Percentiles rank a stretch among this genome's conserved stretches.
phyloP scores from a whole-genome alignment of 1,140 invertebrate genomes.

The Meloidogyne exigua region DNA sequence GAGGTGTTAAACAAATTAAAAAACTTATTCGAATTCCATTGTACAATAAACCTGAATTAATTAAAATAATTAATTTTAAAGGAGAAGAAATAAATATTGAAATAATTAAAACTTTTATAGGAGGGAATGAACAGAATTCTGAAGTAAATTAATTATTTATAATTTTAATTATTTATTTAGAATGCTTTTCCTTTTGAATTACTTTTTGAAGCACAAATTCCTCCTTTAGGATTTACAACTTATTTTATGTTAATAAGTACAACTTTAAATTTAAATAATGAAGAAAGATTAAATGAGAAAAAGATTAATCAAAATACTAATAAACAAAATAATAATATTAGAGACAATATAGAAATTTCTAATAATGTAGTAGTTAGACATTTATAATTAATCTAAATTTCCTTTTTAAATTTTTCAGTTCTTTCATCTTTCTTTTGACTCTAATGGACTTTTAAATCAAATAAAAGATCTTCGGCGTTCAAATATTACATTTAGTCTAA shows the following conservation, averaged over 20 bases:
- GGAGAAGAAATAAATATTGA: background rate
- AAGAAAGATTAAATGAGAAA: background rate
- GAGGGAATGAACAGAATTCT: background rate
- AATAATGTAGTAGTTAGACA: background rate
- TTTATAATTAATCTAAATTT: conserved; percentile 3
- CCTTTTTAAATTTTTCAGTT: conserved; percentile 23
- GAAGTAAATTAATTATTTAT: background rate
- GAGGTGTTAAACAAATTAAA: conserved; percentile 4
- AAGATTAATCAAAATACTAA: background rate
- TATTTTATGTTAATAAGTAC: conserved; percentile 24
- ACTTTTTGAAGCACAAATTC: conserved; percentile 11
- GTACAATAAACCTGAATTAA: background rate
- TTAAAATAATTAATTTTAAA: background rate
- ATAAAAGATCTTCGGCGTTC: conserved; percentile 17
- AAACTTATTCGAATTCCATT: conserved; percentile 7
- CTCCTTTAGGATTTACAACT: conserved; percentile 31
- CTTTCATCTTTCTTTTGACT: conserved; percentile 20
- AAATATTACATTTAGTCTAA: conserved; percentile 15
- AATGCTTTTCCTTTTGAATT: conserved; percentile 25
- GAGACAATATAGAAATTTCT: background rate
- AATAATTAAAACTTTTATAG: background rate
- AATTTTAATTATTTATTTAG: background rate
- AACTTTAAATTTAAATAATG: conserved; percentile 11
- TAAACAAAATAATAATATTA: background rate
- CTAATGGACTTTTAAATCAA: conserved; percentile 23